These are phyloP conservation scores for Todiramphus chloris DNA, from an alignment of 2,113 vertebrate genomes.

Conservation along the genomic window DNA sequence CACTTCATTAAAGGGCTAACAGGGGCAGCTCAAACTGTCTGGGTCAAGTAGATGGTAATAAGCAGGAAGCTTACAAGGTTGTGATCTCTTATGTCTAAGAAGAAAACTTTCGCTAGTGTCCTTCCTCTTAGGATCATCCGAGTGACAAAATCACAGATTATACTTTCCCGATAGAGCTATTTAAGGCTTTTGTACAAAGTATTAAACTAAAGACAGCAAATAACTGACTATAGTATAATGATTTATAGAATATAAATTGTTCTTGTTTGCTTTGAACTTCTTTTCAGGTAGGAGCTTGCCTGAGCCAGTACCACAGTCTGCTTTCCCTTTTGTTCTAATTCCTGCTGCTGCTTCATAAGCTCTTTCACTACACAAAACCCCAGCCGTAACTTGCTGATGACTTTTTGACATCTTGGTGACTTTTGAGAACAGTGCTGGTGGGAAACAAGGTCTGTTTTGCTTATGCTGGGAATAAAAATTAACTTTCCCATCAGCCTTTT, in stretches of 20 bases:
- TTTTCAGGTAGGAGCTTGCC: background rate
- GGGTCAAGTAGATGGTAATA: background rate
- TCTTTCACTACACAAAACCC: background rate
- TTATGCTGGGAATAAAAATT: background rate
- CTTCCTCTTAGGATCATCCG: background rate
- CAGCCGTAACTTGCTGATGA: background rate
- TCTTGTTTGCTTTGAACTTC: background rate
- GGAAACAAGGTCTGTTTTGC: background rate
- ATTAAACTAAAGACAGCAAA: background rate
- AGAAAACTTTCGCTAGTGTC: background rate
- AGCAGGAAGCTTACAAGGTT: background rate
- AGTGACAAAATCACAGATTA: background rate
- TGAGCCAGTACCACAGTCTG: background rate
- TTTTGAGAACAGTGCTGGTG: background rate
- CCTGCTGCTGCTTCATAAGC: rapidly evolving
- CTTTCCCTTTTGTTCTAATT: background rate
- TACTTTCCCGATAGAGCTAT: rapidly evolving
- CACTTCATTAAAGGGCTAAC: background rate
- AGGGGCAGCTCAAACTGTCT: background rate
- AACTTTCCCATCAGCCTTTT: background rate
- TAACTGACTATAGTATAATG: too few species aligned
- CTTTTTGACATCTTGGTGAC: background rate
- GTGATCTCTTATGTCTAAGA: rapidly evolving
- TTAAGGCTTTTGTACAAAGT: background rate
- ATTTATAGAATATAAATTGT: background rate